A percentile compares a stretch with the other conserved stretches of the same genome.
These are phyloP conservation scores for Nymphalis c-album DNA, from an alignment of 2,888 invertebrate genomes.

Conservation along the genomic window DNA sequence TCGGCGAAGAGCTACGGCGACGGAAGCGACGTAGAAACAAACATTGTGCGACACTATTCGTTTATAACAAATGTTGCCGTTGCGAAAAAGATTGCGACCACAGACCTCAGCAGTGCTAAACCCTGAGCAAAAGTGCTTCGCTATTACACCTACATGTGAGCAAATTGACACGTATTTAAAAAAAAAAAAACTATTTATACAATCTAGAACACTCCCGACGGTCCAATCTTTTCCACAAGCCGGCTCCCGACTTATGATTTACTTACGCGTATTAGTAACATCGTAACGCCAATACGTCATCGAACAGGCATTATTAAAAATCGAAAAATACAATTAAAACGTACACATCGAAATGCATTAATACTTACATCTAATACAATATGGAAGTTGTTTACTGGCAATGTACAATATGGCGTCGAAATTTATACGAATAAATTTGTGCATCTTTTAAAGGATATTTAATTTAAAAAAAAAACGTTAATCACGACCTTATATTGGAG, in stretches of 20 bases:
- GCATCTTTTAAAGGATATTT: constrained; percentile 25
- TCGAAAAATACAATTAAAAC: constrained; percentile 42
- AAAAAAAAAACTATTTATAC: not conserved
- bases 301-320: constrained; percentile 35
- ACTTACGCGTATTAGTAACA: constrained; percentile 17
- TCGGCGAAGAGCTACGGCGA: constrained; percentile 17
- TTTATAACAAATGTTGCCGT: constrained; percentile 14
- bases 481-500: not conserved
- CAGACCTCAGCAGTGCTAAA: not conserved
- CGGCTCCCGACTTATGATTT: not conserved
- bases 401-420: constrained; percentile 48
- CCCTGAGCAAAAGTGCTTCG: constrained; percentile 26
- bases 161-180: constrained; percentile 30
- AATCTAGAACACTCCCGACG: constrained; percentile 2
- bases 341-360: constrained; percentile 55
- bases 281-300: constrained; percentile 24
- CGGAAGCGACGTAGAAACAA: constrained; percentile 10
- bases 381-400: constrained; percentile 53
- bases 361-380: constrained; percentile 52
- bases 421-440: constrained; percentile 43
- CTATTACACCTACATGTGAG: constrained; percentile 29
- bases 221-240: constrained; percentile 10
- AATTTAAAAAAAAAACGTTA: not conserved
- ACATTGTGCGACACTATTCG: constrained; percentile 11
- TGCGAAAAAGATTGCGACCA: constrained; percentile 13